A percentile compares a stretch with the other conserved stretches of the same genome.
These are phyloP conservation scores for Acanthurus lineatus DNA, from an alignment of 2,797 vertebrate genomes.

Conservation along the genomic window DNA sequence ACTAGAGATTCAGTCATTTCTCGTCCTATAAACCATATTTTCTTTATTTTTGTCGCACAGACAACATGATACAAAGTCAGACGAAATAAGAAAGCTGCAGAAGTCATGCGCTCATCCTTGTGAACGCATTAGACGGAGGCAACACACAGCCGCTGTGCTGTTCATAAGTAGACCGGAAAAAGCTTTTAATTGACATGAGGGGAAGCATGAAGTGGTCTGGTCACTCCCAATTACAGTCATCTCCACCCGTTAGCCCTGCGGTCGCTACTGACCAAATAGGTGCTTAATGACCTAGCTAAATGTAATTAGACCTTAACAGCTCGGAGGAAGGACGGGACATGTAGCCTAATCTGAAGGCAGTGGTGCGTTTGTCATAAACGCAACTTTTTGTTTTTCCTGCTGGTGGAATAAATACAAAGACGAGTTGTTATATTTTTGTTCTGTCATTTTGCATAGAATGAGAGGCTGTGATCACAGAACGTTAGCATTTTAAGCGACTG, in stretches of 20 bases:
- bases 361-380: constrained; percentile 7
- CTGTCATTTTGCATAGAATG: no score
- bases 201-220: constrained; percentile 55
- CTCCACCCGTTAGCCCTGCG: constrained; percentile 29
- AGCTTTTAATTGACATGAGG: constrained; percentile 61
- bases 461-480: not conserved
- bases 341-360: constrained; percentile 36
- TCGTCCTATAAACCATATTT: not conserved
- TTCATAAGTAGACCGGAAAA: constrained; percentile 33
- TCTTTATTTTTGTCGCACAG: not conserved
- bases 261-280: constrained; percentile 47
- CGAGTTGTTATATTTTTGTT: not conserved
- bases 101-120: not conserved
- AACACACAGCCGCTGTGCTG: not conserved
- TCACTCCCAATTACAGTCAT: constrained; percentile 64
- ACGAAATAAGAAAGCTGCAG: not conserved
- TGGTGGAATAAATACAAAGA: not conserved
- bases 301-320: constrained; percentile 62
- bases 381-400: constrained; percentile 1
- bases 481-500: not conserved
- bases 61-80: not conserved
- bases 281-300: constrained; percentile 70
- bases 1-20: not conserved
- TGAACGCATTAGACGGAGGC: not conserved
- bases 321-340: constrained; percentile 43